Conservation (phyloP, 2,888 invertebrate species). For the Microdon myrmicae region DNA sequence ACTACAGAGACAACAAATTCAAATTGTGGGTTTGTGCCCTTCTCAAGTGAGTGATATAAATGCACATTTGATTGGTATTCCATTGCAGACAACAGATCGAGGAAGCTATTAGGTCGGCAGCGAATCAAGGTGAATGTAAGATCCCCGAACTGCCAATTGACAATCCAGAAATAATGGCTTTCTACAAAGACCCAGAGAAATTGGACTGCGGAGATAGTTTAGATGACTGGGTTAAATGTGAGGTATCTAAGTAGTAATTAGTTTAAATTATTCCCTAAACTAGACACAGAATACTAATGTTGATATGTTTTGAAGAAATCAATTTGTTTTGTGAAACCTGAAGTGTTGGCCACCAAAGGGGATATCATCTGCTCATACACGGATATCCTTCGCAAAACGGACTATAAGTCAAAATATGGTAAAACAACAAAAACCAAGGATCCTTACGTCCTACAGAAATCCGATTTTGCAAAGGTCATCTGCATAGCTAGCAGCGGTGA, state of each 20-base stretch:
- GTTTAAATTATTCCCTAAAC: not conserved
- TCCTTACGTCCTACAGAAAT: conserved; percentile 72
- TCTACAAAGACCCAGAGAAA: conserved; percentile 71
- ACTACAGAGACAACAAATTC: conserved; percentile 57
- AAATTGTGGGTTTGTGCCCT: conserved; percentile 58
- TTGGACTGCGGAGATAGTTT: conserved; percentile 72
- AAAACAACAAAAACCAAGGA: conserved; percentile 69
- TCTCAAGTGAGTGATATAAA: not conserved
- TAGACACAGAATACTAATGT: no score
- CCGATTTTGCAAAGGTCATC: conserved; percentile 78
- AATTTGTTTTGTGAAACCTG: conserved; percentile 63
- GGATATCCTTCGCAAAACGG: conserved; percentile 77
- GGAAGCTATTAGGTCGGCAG: conserved; percentile 66
- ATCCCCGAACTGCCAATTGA: conserved; percentile 75
- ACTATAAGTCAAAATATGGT: conserved; percentile 71
- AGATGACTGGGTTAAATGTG: conserved; percentile 82
- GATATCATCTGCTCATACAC: conserved; percentile 71
- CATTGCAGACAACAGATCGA: conserved; percentile 67
- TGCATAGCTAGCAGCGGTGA: conserved; percentile 68
- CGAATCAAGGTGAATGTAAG: conserved; percentile 71
- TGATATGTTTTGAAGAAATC: conserved; percentile 62
- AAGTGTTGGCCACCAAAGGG: conserved; percentile 59
- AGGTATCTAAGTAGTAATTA: conserved; percentile 70
- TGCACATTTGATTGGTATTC: not conserved
- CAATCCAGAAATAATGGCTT: conserved; percentile 79